Conservation (phyloP, 2,113 vertebrate species). For the Nibea albiflora region DNA sequence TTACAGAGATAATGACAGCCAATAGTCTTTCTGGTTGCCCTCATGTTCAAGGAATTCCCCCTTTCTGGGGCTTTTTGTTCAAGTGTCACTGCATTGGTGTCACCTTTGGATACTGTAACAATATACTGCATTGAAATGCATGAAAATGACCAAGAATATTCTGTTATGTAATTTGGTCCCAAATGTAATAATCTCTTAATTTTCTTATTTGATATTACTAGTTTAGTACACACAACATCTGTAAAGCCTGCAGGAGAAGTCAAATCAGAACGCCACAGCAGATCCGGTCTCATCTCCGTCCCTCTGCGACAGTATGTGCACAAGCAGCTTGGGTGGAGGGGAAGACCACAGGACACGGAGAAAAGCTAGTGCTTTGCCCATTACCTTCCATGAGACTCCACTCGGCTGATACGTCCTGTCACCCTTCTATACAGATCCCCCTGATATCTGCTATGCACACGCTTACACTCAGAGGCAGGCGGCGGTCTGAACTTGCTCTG, state of each 20-base stretch:
- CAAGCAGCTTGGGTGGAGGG: conserved; percentile 22
- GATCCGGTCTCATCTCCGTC: conserved; percentile 44
- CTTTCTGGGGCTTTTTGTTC: conserved; percentile 61
- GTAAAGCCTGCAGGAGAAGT: conserved; percentile 16
- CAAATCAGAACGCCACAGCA: conserved; percentile 26
- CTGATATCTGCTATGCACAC: conserved; percentile 60
- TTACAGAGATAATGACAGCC: conserved; percentile 74
- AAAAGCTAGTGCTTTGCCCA: conserved; percentile 44
- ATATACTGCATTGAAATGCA: conserved; percentile 46
- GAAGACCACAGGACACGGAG: conserved; percentile 42
- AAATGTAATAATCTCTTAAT: conserved; percentile 9
- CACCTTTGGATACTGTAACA: conserved; percentile 60
- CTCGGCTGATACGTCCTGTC: conserved; percentile 74
- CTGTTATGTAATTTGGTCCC: conserved; percentile 11
- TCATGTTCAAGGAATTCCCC: conserved; percentile 83
- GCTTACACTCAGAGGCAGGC: conserved; percentile 69
- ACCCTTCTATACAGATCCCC: conserved; percentile 74
- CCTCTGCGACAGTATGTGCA: conserved; percentile 3
- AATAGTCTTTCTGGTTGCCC: conserved; percentile 62
- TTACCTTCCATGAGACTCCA: conserved; percentile 57
- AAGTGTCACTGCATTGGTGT: conserved; percentile 58
- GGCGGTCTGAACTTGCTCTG: conserved; percentile 73
- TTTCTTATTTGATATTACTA: not conserved
- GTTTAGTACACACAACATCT: conserved; percentile 14
- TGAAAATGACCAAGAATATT: conserved; percentile 33